Base-by-base conservation (phyloP, 2,113 vertebrate genomes). In the Corynorhinus townsendii region DNA sequence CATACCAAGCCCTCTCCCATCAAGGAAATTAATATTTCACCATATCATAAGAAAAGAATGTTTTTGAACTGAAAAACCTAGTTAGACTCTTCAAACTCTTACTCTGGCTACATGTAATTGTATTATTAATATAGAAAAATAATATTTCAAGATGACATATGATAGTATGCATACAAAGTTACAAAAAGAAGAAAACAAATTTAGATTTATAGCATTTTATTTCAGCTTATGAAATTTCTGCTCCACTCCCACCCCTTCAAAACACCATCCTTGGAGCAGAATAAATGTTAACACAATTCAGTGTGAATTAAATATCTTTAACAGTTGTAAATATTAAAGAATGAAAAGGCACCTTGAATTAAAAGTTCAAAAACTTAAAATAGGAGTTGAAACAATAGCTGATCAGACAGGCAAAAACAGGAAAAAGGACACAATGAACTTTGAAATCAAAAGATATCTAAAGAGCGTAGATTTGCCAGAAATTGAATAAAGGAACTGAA, bases 161-260 rank as follows among this genome's bases (percentile, higher is more conserved):
- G 40, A 79, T 54, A 35, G 43, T 54, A 77, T 76, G 79, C 56
- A 80, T 73, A 66, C 75, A 88, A 96, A 80, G 9, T 71, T 87
- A 90, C 6, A 64, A 0, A 47, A 24, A 83, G 43, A 47, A 84
- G 35, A 72, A 66, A 91, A 64, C 19, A 86, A 81, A 90, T 66
- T 85, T 91, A 84, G 45, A 89, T 82, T 62, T n/a, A 38, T 79
- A 84, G 24, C 20, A 75, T 92, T 95, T 87, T 11, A 75, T 93
- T 97, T 96, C 47, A 64, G 3, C 40, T 62, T n/a, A 85, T 94
- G 47, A 84, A 76, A 90, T 69, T 45, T 82, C 28, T 86, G 7
- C 16, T 22, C 2, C 12, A 28, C 26, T 10, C 4, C 11, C 17
- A 17, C 54, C 9, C 11, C 11, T 62, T 4, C 26, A 88, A 33